Percentiles rank a stretch among this genome's conserved stretches.
Conservation (phyloP, 1,140 invertebrate genomes). For the Drosophila biarmipes region DNA sequence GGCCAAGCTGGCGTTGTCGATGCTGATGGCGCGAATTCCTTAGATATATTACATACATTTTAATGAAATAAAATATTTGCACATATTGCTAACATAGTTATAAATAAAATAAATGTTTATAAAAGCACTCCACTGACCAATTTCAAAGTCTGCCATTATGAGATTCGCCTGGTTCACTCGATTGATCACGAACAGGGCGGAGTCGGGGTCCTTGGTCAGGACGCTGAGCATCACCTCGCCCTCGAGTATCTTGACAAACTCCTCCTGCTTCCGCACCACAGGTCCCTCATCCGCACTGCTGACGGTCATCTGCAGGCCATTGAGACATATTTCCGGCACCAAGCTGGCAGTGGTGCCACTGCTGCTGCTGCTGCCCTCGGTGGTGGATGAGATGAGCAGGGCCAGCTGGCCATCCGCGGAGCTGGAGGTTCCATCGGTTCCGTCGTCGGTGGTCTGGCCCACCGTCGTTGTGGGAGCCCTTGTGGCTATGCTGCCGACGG, state of each 20-base stretch:
- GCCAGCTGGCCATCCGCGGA: conserved; percentile 42
- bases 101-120: neutral
- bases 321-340: conserved; percentile 71
- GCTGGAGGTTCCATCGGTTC: conserved; percentile 9
- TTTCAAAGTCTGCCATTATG: conserved; percentile 77
- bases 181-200: conserved; percentile 78
- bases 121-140: conserved; percentile 50
- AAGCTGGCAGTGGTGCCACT: conserved; percentile 43
- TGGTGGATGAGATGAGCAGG: conserved; percentile 61
- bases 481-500: conserved; percentile 26
- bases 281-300: conserved; percentile 49
- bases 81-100: too few species aligned
- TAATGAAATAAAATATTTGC: too few species aligned
- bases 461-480: conserved; percentile 34
- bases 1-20: conserved; percentile 57
- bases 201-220: conserved; percentile 70
- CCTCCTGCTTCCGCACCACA: conserved; percentile 53
- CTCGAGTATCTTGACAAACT: conserved; percentile 72
- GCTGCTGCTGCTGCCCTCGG: conserved; percentile 25
- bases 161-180: conserved; percentile 77
- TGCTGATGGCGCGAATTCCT: conserved; percentile 72
- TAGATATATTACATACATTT: too few species aligned
- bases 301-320: conserved; percentile 59
- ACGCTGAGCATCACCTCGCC: conserved; percentile 78
- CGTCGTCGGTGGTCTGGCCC: conserved; percentile 36